These are phyloP conservation scores for Echinometra lucunter DNA, from an alignment of 53 echinoderm and acorn worm genomes.

Conservation along the genomic window DNA sequence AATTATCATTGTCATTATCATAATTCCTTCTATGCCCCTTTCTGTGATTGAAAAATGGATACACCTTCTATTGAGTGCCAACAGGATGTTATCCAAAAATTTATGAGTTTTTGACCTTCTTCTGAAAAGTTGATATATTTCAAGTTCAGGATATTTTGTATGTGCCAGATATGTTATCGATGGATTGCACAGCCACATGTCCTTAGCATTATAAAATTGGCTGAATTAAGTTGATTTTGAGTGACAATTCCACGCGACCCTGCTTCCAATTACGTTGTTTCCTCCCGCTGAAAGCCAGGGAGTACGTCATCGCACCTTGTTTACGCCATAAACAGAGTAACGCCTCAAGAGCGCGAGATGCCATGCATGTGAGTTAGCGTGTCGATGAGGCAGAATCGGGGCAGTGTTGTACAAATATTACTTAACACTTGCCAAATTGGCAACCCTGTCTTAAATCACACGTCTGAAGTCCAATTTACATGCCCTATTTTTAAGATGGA, in stretches of 20 bases:
- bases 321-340: constrained; percentile 50
- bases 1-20: too few species aligned
- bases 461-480: not conserved
- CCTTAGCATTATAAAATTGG: constrained; percentile 38
- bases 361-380: not conserved
- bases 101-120: too few species aligned
- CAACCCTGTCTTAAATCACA: not conserved
- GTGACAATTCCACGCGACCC: constrained; percentile 53
- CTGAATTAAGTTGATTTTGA: constrained; percentile 56
- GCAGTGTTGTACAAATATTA: not conserved
- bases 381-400: constrained; percentile 16
- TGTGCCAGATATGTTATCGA: constrained; percentile 1
- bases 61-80: too few species aligned
- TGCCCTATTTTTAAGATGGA: not conserved
- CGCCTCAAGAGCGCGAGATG: not conserved
- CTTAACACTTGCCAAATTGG: constrained; percentile 40
- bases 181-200: not conserved
- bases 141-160: constrained; percentile 6
- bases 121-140: not conserved
- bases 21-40: too few species aligned
- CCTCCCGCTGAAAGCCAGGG: constrained; percentile 8
- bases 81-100: too few species aligned
- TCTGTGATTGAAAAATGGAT: too few species aligned
- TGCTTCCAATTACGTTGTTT: constrained; percentile 65
- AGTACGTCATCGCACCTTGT: constrained; percentile 53